phyloP scores from a whole-genome alignment of 2,113 vertebrate genomes.

The Salvelinus fontinalis region DNA sequence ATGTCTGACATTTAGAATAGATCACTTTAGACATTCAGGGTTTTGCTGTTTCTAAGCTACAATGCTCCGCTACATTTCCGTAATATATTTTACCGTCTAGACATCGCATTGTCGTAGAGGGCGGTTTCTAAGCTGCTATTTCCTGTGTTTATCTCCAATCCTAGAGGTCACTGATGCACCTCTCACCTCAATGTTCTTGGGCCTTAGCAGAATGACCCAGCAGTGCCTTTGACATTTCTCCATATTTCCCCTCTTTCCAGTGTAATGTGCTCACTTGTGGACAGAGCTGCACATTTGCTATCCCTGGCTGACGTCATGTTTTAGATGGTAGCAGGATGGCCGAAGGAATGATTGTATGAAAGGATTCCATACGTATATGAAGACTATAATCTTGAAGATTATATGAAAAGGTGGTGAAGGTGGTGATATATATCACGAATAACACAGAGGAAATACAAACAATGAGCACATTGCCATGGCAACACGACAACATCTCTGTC shows the following conservation, averaged over 20 bases:
- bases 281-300: background rate
- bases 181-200: conserved; percentile 29
- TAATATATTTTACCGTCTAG: conserved; percentile 32
- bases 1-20: conserved; percentile 49
- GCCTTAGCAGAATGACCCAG: conserved; percentile 20
- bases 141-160: conserved; percentile 23
- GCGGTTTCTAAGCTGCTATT: conserved; percentile 14
- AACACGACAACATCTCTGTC: background rate
- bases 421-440: too few species aligned
- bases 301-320: background rate
- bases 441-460: too few species aligned
- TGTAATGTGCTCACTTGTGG: background rate
- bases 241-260: conserved; percentile 8
- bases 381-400: background rate
- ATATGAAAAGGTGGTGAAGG: background rate
- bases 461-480: too few species aligned
- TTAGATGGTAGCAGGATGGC: background rate
- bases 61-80: conserved; percentile 15
- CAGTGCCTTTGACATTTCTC: conserved; percentile 38
- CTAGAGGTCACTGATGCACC: conserved; percentile 9
- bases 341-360: background rate
- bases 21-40: conserved; percentile 41
- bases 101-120: conserved; percentile 29
- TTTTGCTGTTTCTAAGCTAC: conserved; percentile 42
- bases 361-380: too few species aligned